Evolutionary conservation across 1,140 invertebrate species (phyloP).

Genomic region (Octopus sinensis): DNA sequence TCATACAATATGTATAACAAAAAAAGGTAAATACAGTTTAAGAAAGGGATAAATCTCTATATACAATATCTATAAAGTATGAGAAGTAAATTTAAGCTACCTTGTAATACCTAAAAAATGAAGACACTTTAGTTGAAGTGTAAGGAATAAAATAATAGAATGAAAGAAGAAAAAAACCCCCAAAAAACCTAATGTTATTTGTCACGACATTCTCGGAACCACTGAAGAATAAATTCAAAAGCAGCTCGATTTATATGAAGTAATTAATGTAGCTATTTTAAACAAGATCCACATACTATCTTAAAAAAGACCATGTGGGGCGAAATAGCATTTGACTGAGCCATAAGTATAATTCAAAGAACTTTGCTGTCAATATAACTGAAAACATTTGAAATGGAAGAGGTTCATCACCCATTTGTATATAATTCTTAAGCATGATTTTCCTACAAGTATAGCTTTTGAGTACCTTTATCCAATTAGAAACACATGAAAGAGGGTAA

Average conservation of each 20-base stretch:
- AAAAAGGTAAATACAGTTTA: neutral
- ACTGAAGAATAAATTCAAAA: neutral
- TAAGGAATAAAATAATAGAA: neutral
- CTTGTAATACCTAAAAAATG: neutral
- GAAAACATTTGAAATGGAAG: too few species aligned
- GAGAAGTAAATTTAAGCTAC: too few species aligned
- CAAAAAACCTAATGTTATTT: too few species aligned
- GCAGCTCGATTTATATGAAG: conserved; percentile 4
- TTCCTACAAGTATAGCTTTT: too few species aligned
- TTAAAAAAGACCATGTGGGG: neutral
- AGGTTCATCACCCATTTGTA: too few species aligned
- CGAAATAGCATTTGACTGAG: neutral
- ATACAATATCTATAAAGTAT: too few species aligned
- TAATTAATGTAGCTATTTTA: neutral
- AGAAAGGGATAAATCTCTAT: too few species aligned
- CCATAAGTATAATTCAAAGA: too few species aligned
- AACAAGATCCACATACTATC: neutral
- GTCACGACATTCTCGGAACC: neutral
- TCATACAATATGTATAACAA: neutral
- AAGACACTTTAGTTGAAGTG: neutral
- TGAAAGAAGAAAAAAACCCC: neutral
- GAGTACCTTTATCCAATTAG: too few species aligned
- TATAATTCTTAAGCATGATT: too few species aligned
- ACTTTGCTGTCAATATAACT: too few species aligned
- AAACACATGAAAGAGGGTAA: too few species aligned